Conservation (phyloP, 2,797 vertebrate species). For the Ptychobarbus kaznakovi region DNA sequence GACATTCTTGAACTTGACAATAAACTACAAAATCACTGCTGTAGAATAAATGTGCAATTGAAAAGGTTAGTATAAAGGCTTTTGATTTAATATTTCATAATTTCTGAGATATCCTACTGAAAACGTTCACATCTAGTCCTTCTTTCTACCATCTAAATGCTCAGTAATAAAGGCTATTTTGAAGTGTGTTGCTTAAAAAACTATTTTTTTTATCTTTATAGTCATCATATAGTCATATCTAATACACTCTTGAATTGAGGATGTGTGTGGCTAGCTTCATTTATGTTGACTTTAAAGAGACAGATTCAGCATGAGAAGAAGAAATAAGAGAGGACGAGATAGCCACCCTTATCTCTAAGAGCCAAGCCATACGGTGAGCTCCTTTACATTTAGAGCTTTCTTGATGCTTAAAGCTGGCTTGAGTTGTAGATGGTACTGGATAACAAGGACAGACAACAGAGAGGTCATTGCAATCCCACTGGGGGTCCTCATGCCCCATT, state of each 20-base stretch:
- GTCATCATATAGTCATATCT: not conserved
- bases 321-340: not conserved
- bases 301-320: not conserved
- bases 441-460: conserved; percentile 67
- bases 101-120: no score
- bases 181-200: no score
- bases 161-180: no score
- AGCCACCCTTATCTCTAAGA: conserved; percentile 35
- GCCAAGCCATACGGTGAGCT: not conserved
- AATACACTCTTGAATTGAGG: not conserved
- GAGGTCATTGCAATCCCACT: conserved; percentile 67
- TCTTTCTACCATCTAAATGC: no score
- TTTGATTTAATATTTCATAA: no score
- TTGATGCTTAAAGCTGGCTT: conserved; percentile 36
- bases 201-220: no score
- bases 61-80: no score
- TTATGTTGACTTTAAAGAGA: conserved; percentile 4
- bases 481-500: conserved; percentile 54
- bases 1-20: no score
- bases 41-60: no score
- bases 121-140: no score
- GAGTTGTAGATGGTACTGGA: conserved; percentile 51
- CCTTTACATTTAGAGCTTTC: conserved; percentile 21
- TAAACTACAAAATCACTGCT: no score
- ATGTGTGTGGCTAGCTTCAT: not conserved